Evolutionary conservation across 2,113 vertebrate species (phyloP), one percentile per base, ranked within the genome.

Genomic region (Heterochromis multidens): DNA sequence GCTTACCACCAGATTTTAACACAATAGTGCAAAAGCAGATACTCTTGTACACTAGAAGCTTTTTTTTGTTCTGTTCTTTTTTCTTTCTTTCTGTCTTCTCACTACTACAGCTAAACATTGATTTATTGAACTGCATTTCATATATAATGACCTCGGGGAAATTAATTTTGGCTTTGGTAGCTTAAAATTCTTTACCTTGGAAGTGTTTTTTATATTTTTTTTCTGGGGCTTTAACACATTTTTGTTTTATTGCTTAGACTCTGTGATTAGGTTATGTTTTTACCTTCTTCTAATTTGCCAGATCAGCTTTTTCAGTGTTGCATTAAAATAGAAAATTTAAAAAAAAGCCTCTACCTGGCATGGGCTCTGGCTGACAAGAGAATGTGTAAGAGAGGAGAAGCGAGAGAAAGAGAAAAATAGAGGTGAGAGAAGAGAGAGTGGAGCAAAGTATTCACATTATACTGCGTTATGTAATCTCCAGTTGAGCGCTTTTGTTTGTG

Each of bases 401-500:
- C 2, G 43, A 82, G 80, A 87, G 61, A 59, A 79, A 57, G 14
- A 63, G 57, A 60, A 60, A 85, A 81, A 76, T 60, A 58, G 60
- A 81, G 61, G 72, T 83, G 82, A 29, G 77, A 80, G 61, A 72
- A 86, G 25, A 81, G 77, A 63, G 72, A 77, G 43, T 17, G 43
- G 25, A 78, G 65, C 17, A 77, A 84, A 79, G 16, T 74, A 83
- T 80, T 62, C 87, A 83, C 72, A 87, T 89, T 87, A 84, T 88
- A 74, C 83, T 60, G 59, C 7, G 62, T 93, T 91, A 90, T 87
- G 90, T 84, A 89, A 92, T 88, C 85, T 92, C 80, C 61, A 63
- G 82, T 84, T 72, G 52, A 90, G 67, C 19, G 13, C 79, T 88
- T 90, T 87, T 91, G 86, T 92, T 92, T 93, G 77, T 90, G 89